Evolutionary conservation across 2,888 invertebrate genomes (phyloP).

Genomic region (Ariolimax columbianus): DNA sequence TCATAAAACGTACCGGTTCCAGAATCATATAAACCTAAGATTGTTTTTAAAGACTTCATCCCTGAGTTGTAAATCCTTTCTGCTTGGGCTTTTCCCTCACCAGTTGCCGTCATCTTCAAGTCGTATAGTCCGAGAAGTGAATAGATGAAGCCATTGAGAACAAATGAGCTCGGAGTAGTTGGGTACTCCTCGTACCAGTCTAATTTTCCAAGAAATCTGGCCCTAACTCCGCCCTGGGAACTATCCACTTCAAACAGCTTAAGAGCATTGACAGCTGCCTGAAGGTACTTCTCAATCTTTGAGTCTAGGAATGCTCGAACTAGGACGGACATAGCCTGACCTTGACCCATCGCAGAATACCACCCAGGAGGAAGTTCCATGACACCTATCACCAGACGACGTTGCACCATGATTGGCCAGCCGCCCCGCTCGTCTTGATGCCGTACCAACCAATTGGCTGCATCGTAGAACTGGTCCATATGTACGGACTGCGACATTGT

Average conservation of each 20-base stretch:
- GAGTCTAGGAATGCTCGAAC: constrained; percentile 91
- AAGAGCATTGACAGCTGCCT: constrained; percentile 89
- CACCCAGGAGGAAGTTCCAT: constrained; percentile 87
- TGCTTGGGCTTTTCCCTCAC: constrained; percentile 84
- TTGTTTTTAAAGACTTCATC: constrained; percentile 87
- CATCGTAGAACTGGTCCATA: constrained; percentile 92
- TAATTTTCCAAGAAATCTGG: constrained; percentile 78
- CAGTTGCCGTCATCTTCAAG: constrained; percentile 87
- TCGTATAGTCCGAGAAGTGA: constrained; percentile 97
- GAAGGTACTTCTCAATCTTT: constrained; percentile 85
- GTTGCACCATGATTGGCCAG: constrained; percentile 84
- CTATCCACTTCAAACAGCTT: constrained; percentile 83
- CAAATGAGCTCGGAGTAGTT: constrained; percentile 92
- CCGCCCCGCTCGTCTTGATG: constrained; percentile 90
- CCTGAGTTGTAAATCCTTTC: constrained; percentile 70
- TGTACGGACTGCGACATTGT: constrained; percentile 86
- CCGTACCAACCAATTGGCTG: constrained; percentile 93
- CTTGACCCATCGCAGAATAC: constrained; percentile 99
- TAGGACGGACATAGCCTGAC: constrained; percentile 94
- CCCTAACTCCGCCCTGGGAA: constrained; percentile 59
- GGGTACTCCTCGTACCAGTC: constrained; percentile 99
- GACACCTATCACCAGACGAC: constrained; percentile 69
- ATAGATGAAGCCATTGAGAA: constrained; percentile 98
- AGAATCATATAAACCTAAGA: constrained; percentile 94
- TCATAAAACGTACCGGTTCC: constrained; percentile 96